Evolutionary conservation across 2,797 vertebrate species (phyloP).

Genomic region (Nannoperca obscura): DNA sequence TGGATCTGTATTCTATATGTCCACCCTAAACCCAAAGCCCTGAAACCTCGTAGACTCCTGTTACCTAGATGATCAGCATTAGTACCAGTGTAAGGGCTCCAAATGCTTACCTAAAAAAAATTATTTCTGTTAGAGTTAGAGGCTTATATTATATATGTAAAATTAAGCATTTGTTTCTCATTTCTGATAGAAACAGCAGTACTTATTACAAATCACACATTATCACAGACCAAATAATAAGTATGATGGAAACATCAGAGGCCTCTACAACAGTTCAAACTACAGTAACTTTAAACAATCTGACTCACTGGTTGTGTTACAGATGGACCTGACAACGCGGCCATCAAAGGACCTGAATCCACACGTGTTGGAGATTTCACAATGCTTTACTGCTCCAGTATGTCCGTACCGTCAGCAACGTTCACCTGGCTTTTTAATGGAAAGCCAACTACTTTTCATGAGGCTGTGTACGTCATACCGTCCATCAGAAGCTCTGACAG

Average conservation of each 20-base stretch:
- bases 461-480: conserved; percentile 13
- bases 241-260: not conserved
- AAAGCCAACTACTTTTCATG: not conserved
- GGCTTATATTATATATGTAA: not conserved
- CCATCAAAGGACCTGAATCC: conserved; percentile 40
- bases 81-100: not conserved
- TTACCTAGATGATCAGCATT: not conserved
- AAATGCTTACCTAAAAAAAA: not conserved
- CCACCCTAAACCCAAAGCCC: not conserved
- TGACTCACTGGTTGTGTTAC: conserved; percentile 10
- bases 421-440: conserved; percentile 49
- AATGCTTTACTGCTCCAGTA: conserved; percentile 45
- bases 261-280: not conserved
- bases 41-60: not conserved
- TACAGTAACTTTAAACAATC: not conserved
- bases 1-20: not conserved
- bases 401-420: conserved; percentile 40
- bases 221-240: not conserved
- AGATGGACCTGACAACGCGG: conserved; percentile 55
- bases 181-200: not conserved
- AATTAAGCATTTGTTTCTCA: not conserved
- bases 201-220: not conserved
- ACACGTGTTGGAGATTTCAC: conserved; percentile 35
- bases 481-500: conserved; percentile 31
- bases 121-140: not conserved